These are phyloP conservation scores for Callyntrura sp. DNA, from an alignment of 2,888 invertebrate species.

Conservation along the genomic window DNA sequence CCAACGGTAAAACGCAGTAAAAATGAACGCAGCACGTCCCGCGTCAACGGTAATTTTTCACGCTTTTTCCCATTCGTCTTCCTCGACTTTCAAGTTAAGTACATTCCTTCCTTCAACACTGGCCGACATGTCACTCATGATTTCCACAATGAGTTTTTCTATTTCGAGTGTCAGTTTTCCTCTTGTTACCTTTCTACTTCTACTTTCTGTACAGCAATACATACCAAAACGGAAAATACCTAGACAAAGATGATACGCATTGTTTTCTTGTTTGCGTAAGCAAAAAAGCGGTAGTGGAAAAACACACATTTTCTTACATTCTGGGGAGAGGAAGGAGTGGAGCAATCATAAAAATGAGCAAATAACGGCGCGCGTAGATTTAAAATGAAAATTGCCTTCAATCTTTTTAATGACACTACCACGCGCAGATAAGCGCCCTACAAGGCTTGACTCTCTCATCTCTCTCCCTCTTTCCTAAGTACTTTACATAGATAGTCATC, in stretches of 20 bases:
- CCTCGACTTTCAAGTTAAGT: slow-evolving; percentile 68
- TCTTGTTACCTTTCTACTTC: neutral
- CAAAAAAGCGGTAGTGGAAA: slow-evolving; percentile 4
- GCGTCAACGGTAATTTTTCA: slow-evolving; percentile 67
- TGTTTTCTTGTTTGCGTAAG: slow-evolving; percentile 37
- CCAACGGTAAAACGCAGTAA: slow-evolving; percentile 38
- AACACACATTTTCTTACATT: neutral
- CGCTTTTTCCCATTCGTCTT: slow-evolving; percentile 68
- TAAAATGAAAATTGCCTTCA: slow-evolving; percentile 3
- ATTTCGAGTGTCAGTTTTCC: slow-evolving; percentile 53
- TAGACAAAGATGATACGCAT: neutral
- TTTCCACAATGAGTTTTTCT: slow-evolving; percentile 66
- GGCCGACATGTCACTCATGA: slow-evolving; percentile 65
- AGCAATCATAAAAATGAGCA: slow-evolving; percentile 30
- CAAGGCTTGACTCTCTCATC: neutral
- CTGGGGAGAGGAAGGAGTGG: slow-evolving; percentile 8
- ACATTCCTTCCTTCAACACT: slow-evolving; percentile 63
- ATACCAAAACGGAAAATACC: neutral
- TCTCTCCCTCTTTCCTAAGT: too few relatives aligned
- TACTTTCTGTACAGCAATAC: neutral
- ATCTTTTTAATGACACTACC: slow-evolving; percentile 23
- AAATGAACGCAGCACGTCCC: slow-evolving; percentile 12
- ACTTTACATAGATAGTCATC: slow-evolving; percentile 68
- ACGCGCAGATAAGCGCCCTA: slow-evolving; percentile 28
- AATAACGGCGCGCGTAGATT: slow-evolving; percentile 18